Percentiles rank a stretch among this genome's conserved stretches.
Evolutionary conservation across 2,113 vertebrate species (phyloP).

Genomic region (Dromaius novaehollandiae): DNA sequence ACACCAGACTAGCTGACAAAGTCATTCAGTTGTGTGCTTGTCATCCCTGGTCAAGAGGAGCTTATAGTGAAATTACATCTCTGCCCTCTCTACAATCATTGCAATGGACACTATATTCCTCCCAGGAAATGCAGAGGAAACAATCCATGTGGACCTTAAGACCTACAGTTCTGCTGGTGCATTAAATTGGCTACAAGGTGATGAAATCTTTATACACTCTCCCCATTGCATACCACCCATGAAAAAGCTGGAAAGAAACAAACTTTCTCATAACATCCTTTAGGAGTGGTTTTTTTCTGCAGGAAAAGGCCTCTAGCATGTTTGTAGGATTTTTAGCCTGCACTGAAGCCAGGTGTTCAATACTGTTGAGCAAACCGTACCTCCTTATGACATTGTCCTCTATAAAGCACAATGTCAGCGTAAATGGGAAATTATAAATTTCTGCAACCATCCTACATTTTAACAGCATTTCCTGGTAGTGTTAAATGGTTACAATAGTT

Average conservation of each 20-base stretch:
- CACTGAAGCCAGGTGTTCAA: neutral
- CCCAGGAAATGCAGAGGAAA: neutral
- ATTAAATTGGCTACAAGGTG: neutral
- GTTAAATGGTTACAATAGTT: neutral
- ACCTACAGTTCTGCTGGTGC: neutral
- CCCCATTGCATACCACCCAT: neutral
- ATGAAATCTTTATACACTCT: neutral
- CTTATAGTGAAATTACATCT: neutral
- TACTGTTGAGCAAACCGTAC: neutral
- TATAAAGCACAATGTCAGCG: neutral
- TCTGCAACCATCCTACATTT: neutral
- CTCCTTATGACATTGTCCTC: neutral
- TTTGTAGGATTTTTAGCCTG: neutral
- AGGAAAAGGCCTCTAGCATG: neutral
- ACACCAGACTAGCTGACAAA: neutral
- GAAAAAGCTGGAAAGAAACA: neutral
- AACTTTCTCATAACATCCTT: neutral
- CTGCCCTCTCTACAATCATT: neutral
- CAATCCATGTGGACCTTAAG: neutral
- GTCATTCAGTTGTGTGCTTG: fast-evolving
- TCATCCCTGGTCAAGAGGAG: neutral
- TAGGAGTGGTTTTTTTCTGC: neutral
- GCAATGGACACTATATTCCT: neutral
- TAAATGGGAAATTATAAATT: conserved; percentile 10
- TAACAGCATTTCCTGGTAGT: conserved; percentile 8